Base-by-base conservation (phyloP, 1,140 invertebrate species). In the Bombus impatiens region DNA sequence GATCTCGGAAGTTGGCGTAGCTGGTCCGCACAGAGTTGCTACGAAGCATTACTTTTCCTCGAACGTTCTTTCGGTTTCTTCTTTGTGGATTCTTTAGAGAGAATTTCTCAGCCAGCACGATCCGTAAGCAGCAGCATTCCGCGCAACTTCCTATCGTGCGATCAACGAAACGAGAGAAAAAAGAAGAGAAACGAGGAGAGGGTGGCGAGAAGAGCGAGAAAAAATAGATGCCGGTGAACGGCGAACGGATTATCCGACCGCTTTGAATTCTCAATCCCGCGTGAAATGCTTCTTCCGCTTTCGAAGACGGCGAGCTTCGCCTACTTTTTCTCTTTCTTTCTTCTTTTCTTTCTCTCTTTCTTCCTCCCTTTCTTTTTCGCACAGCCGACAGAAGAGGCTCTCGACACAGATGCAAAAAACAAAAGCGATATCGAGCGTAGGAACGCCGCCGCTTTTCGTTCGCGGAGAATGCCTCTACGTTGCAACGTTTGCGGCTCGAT, bases 211-310 rank as follows among this genome's bases (percentile, higher is more conserved):
- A 67, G n/a, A 44, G 72, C 3, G 42, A 22, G 72, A 74, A 32
- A 75, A 47, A 75, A 74, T 42, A 42, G 28, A 74, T 44, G 40
- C 40, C 72, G 72, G 42, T 3, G 42, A 75, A 72, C 40, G 22
- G 71, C 25, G 71, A 72, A 75, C 22, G 78, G 32, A 80, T 70
- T 80, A 80, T 80, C 67, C 78, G 44, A 80, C 42, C 65, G 65
- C 65, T 80, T 80, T 70, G 65, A 70, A 70, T 80, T 70, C 67
- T 53, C 42, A 18, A 70, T 67, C 65, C 22, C 42, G 22, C 62
- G 28, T 22, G 62, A 79, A 79, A 44, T 37, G 37, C 65, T 79
- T 79, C 42, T 47, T 28, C 40, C 78, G 15, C 25, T 62, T 42
- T 40, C 76, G 35, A 77, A 77, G 47, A 22, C 53, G 47, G 25